Conservation (phyloP, 2,797 vertebrate genomes). For the Luscinia luscinia region DNA sequence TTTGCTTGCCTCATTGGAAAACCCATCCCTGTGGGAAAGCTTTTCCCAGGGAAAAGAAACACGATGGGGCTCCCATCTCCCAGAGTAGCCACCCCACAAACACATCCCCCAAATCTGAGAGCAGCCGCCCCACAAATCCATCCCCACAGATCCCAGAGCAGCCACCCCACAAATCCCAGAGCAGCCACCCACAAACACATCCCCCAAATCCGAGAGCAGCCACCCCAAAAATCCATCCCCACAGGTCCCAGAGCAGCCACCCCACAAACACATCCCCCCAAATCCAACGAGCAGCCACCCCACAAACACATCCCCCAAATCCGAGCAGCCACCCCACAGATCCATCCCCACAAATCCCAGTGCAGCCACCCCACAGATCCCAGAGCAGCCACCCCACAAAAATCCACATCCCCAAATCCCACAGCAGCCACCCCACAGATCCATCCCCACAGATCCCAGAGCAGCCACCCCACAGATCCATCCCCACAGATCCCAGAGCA, state of each 20-base stretch:
- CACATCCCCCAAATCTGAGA: not conserved
- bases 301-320: too few relatives aligned
- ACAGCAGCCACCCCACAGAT: too few relatives aligned
- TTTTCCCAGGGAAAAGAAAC: not conserved
- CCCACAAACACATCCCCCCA: not conserved
- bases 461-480: too few relatives aligned
- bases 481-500: accelerated
- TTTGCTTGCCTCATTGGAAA: not conserved
- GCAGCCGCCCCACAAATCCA: not conserved
- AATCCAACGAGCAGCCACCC: too few relatives aligned
- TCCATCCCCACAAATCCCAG: accelerated
- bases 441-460: too few relatives aligned
- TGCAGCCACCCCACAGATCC: too few relatives aligned
- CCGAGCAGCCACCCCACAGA: too few relatives aligned
- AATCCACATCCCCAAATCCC: too few relatives aligned
- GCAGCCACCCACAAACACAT: not conserved
- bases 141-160: not conserved
- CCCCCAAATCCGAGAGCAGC: not conserved
- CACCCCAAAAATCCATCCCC: not conserved
- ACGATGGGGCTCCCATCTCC: not conserved
- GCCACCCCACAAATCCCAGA: not conserved
- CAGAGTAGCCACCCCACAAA: not conserved
- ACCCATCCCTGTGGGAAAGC: not conserved
- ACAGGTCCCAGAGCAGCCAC: not conserved
- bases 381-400: too few relatives aligned